Evolutionary conservation across 1,140 invertebrate genomes (phyloP).

Genomic region (Drosophila erecta): DNA sequence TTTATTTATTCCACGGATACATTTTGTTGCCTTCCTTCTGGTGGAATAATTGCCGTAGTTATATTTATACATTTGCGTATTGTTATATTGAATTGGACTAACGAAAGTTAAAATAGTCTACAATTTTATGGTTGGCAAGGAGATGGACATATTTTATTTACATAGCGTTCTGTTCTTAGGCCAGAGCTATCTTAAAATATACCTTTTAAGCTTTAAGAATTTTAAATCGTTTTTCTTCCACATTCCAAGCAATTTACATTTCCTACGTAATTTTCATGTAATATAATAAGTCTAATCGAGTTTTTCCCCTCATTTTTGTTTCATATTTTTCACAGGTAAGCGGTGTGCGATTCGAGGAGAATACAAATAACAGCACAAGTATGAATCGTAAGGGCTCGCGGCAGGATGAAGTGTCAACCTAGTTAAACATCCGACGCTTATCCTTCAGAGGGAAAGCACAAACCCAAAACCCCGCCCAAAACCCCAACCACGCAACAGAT

Average conservation of each 20-base stretch:
- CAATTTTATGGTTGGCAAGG: too few relatives aligned
- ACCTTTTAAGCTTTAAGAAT: too few relatives aligned
- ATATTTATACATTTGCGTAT: slow-evolving; percentile 57
- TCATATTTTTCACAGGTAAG: slow-evolving; percentile 21
- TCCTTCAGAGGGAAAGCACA: slow-evolving; percentile 3
- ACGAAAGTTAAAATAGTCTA: slow-evolving; percentile 3
- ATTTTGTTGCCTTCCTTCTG: slow-evolving; percentile 14
- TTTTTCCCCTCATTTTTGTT: background rate
- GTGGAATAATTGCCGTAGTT: slow-evolving; percentile 69
- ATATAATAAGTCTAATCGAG: slow-evolving; percentile 19
- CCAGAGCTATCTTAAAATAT: too few relatives aligned
- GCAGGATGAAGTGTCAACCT: slow-evolving; percentile 50
- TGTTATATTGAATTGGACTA: slow-evolving; percentile 1
- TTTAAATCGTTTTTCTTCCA: too few relatives aligned
- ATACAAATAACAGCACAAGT: slow-evolving; percentile 6
- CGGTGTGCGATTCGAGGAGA: background rate
- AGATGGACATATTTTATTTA: too few relatives aligned
- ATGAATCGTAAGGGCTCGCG: slow-evolving; percentile 21
- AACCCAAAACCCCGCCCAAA: background rate
- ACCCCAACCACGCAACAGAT: background rate
- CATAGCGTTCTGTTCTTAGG: too few relatives aligned
- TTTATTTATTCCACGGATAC: slow-evolving; percentile 54
- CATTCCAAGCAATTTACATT: background rate
- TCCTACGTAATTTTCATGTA: background rate
- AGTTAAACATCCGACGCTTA: slow-evolving; percentile 49